phyloP scores from a whole-genome alignment of 2,113 vertebrate species.

The Cephalopterus ornatus region DNA sequence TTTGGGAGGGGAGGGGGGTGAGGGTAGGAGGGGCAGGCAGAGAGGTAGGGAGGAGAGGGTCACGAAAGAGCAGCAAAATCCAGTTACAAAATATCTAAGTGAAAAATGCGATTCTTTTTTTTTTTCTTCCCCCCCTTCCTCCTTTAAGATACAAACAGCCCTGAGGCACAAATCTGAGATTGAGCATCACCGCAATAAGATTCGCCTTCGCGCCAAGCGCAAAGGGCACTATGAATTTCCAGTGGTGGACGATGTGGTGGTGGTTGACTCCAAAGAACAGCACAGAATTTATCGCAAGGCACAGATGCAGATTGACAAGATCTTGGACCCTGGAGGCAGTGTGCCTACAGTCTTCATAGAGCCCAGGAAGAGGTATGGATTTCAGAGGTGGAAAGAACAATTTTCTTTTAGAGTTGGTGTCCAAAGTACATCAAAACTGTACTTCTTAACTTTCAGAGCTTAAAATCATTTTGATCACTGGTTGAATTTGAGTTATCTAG shows the following conservation, averaged over 20 bases:
- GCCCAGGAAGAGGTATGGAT: conserved; percentile 83
- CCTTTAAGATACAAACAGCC: conserved; percentile 87
- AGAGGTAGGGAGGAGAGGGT: not conserved
- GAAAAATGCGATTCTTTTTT: not conserved
- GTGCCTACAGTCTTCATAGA: conserved; percentile 87
- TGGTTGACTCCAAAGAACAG: conserved; percentile 85
- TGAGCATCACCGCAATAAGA: conserved; percentile 97
- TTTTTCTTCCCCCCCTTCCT: not conserved
- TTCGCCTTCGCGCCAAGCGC: conserved; percentile 93
- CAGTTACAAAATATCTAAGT: not conserved
- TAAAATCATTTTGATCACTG: not conserved
- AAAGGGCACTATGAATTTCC: conserved; percentile 98
- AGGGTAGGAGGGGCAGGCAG: not conserved
- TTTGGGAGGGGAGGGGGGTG: too few relatives aligned
- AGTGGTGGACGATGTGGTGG: conserved; percentile 86
- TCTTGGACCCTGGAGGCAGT: conserved; percentile 86
- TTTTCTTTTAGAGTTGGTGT: not conserved
- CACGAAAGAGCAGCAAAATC: not conserved
- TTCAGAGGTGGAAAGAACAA: not conserved
- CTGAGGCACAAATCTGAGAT: conserved; percentile 97
- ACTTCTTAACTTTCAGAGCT: not conserved
- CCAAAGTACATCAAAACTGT: not conserved
- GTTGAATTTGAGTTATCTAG: not conserved
- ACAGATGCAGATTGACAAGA: conserved; percentile 97
- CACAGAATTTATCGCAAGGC: conserved; percentile 91